Evolutionary conservation across 2,113 vertebrate species (phyloP), one percentile per base, ranked within the genome.

Genomic region (Microcebus lehilahytsara): DNA sequence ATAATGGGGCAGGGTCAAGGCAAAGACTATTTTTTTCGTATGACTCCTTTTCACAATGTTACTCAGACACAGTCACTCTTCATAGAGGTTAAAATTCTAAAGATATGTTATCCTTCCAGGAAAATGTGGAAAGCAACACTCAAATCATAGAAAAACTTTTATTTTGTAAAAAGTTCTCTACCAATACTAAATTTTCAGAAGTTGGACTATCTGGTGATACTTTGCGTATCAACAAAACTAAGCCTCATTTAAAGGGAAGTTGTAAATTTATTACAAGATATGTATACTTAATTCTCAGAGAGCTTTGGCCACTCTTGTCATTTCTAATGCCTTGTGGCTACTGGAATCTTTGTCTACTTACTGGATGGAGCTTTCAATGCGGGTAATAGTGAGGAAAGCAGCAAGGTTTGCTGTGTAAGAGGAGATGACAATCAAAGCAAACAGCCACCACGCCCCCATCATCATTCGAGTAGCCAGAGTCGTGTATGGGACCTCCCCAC

Each of bases 381-480:
- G 99, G 13, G 99, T 99, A 98, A 99, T 99, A 97, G 99, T 99
- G 97, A 99, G 99, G 97, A 99, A 99, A 95, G 99, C 99, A 34
- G 99, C 99, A n/a, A 99, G 99, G 97, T 99, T 99, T 92, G 99
- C 99, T 0, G 99, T 99, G 95, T 99, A 99, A 27, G 99, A 99
- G 49, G 99, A 99, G 98, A 99, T 99, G 97, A 99, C 99, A 88
- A 99, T 99, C 95, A 99, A 98, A 91, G 99, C 99, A 97, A 99
- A 99, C 78, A 99, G 99, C 99, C 99, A 99, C 99, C 99, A 99
- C 56, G 99, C 99, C 0, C 99, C 99, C 99, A 99, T 99, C 99
- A 99, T 99, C 99, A 99, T 99, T 95, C 99, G 99, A 0, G 99
- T 99, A 91, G 99, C 99, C 97, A 99, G 98, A 27, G 99, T 99